Percentiles rank a stretch among this genome's conserved stretches.
Evolutionary conservation across 2,797 vertebrate genomes (phyloP).

Genomic region (Myioborus melanocephalus): DNA sequence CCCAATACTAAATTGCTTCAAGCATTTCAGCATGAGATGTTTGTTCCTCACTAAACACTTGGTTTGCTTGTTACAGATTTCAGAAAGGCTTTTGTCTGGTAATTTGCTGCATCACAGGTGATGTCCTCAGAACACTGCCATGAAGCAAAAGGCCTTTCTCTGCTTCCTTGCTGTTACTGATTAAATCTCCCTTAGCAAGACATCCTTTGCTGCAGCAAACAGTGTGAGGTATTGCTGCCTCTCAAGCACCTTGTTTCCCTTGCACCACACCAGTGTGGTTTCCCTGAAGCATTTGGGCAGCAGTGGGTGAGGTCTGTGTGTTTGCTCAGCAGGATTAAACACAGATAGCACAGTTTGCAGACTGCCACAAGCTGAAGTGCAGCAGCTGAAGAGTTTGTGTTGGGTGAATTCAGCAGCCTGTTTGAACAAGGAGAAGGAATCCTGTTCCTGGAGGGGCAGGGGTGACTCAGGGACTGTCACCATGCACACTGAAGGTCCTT

Average conservation of each 20-base stretch:
- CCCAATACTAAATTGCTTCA: neutral
- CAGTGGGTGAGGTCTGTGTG: neutral
- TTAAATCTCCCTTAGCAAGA: neutral
- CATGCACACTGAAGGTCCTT: neutral
- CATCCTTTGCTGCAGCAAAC: neutral
- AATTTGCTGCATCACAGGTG: neutral
- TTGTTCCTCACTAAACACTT: neutral
- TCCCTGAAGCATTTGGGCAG: neutral
- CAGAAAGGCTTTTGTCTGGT: neutral
- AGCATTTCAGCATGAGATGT: neutral
- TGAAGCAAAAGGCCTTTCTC: neutral
- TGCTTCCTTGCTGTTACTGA: neutral
- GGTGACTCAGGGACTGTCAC: neutral
- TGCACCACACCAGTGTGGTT: neutral
- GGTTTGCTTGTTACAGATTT: neutral
- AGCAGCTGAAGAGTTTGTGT: neutral
- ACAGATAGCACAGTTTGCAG: neutral
- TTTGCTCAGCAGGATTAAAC: constrained; percentile 3
- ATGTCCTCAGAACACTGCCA: neutral
- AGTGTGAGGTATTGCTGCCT: neutral
- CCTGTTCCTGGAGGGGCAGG: neutral
- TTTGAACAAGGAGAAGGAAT: neutral
- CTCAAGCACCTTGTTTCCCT: neutral
- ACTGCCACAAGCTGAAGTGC: neutral
- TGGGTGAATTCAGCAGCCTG: neutral